Evolutionary conservation across 30 jellyfish, hydroid and myxozoan species (phyloP), one percentile per base, ranked within the genome.

Genomic region (Hydractinia symbiolongicarpus): DNA sequence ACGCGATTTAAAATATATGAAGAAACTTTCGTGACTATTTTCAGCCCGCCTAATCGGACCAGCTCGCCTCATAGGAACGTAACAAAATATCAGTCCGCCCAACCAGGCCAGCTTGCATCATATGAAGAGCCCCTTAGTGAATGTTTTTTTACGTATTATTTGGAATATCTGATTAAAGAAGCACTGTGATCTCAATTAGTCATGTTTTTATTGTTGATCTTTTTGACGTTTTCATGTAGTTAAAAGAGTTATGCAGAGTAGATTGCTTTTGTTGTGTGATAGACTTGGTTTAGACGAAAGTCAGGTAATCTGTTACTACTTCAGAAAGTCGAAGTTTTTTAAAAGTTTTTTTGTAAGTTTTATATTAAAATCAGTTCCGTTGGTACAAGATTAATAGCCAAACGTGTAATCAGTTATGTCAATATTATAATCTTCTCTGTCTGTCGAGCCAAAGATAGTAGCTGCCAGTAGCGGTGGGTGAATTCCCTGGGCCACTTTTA

Each of bases 201-300:
- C 44, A 30, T 30, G 44, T 30, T 30, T 30, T 30, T 30, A 30
- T 30, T 30, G 44, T 30, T 30, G 3, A 58, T 0, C 3, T 13
- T 11, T 13, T 64, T 64, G 4, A n/a, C 40, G n/a, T n/a, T 64
- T 64, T 44, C 17, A 64, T 51, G 19, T 64, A 64, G 74, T 64
- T 64, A 44, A 51, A 13, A 64, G 17, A 6, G 19, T 64, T 44
- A 64, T 64, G 74, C 74, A 64, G 74, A n/a, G 52, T 4, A 64
- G 74, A 64, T 51, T 64, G 40, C 74, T 64, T 64, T 13, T 64
- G 74, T 64, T 64, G 19, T 64, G 74, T 51, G 74, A 4, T n/a
- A 51, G 52, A 64, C 74, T 64, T 64, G 74, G 16, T 13, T n/a
- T 64, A 51, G 74, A 64, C 17, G 74, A 64, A n/a, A 13, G 40